Evolutionary conservation across 2,888 invertebrate species (phyloP).

Genomic region (Folsomia manolachei): DNA sequence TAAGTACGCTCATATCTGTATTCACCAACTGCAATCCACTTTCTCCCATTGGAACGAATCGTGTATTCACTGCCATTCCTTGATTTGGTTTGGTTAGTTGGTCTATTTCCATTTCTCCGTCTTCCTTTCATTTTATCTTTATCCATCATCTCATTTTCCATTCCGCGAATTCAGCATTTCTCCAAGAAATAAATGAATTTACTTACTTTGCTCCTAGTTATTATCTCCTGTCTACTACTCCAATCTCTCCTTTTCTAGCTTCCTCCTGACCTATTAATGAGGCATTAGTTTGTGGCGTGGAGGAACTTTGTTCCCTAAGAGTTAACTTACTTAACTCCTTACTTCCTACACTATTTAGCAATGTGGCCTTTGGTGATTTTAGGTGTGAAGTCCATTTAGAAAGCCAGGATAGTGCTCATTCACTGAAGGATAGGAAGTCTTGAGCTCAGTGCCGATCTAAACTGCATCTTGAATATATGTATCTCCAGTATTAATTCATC

Average conservation of each 20-base stretch:
- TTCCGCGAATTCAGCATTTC: conserved; percentile 5
- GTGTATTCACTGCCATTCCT: not conserved
- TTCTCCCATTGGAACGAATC: not conserved
- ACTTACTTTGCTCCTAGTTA: not conserved
- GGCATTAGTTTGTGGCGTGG: not conserved
- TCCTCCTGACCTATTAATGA: conserved; percentile 2
- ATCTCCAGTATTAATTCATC: not conserved
- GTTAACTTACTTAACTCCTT: not conserved
- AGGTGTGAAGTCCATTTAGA: not conserved
- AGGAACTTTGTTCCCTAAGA: not conserved
- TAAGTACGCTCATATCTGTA: conserved; percentile 4
- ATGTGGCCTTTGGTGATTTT: not conserved
- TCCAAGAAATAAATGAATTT: not conserved
- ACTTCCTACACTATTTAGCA: not conserved
- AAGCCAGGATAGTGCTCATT: not conserved
- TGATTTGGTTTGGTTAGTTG: conserved; percentile 7
- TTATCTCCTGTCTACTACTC: not conserved
- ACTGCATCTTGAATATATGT: not conserved
- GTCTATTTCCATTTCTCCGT: not conserved
- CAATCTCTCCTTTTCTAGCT: too few relatives aligned
- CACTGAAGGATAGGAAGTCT: not conserved
- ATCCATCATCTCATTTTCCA: conserved; percentile 8
- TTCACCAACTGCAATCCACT: conserved; percentile 1
- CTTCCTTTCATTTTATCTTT: not conserved
- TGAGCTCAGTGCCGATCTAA: too few relatives aligned